A percentile compares a stretch with the other conserved stretches of the same genome.
Evolutionary conservation across 2,797 vertebrate species (phyloP).

Genomic region (Scolopax bukidnonensis): DNA sequence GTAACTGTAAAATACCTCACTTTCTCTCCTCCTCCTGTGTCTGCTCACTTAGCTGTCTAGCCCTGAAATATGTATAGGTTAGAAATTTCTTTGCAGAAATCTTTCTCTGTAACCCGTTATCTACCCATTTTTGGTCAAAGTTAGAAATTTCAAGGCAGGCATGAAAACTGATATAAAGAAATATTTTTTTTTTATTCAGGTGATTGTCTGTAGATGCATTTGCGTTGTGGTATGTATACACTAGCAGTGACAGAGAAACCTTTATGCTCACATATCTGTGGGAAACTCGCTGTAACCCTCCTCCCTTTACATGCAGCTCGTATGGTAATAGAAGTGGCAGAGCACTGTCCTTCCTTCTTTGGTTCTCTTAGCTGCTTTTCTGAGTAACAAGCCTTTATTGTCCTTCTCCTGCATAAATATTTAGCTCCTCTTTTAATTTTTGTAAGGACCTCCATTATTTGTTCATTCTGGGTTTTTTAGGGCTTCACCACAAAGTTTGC

Average conservation of each 20-base stretch:
- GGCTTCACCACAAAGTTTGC: not conserved
- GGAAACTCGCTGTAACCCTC: not conserved
- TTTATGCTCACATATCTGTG: not conserved
- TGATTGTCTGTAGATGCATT: not conserved
- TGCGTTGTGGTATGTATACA: not conserved
- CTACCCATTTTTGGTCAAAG: fast-evolving
- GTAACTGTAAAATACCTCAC: not conserved
- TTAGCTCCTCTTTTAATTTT: not conserved
- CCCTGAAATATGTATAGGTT: not conserved
- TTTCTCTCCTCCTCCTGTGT: not conserved
- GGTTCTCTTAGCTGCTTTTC: not conserved
- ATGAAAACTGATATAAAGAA: not conserved
- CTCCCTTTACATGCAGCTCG: not conserved
- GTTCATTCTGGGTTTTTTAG: not conserved
- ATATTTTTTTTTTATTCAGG: not conserved
- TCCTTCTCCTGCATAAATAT: not conserved
- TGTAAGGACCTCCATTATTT: not conserved
- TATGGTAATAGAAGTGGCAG: not conserved
- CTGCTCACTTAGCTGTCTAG: not conserved
- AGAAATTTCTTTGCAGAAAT: not conserved
- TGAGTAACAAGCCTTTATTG: not conserved
- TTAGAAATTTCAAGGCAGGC: not conserved
- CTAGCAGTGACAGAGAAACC: not conserved
- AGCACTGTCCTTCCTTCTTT: not conserved
- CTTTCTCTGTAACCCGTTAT: not conserved